phyloP scores from a whole-genome alignment of 2,113 vertebrate genomes.

The Orthochromis indermauri region DNA sequence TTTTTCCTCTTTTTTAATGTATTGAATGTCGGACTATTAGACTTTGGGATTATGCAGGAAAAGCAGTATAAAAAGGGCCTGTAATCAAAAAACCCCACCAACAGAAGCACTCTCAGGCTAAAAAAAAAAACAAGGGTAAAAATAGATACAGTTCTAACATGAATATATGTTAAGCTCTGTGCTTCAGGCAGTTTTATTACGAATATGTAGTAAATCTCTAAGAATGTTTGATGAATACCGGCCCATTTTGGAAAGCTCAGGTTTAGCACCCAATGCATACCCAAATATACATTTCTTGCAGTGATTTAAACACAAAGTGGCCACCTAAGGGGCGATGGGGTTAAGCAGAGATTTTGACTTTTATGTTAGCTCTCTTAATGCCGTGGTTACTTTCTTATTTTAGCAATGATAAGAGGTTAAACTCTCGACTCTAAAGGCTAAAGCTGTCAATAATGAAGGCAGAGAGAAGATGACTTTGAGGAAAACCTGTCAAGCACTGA shows the following conservation, averaged over 20 bases:
- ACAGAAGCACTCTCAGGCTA: conserved; percentile 6
- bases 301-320: neutral
- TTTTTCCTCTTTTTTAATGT: neutral
- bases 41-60: conserved; percentile 39
- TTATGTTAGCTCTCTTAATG: neutral
- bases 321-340: neutral
- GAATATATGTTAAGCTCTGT: conserved; percentile 21
- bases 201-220: conserved; percentile 12
- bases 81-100: conserved; percentile 29
- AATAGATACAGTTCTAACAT: conserved; percentile 19
- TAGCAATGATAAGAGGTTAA: neutral
- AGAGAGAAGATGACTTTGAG: neutral
- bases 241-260: neutral
- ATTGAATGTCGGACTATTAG: conserved; percentile 48
- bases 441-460: neutral
- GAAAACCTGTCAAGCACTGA: neutral
- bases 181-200: conserved; percentile 7
- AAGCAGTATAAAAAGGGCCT: conserved; percentile 35
- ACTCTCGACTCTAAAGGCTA: neutral
- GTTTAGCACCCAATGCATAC: neutral
- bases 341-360: neutral
- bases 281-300: neutral
- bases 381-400: neutral
- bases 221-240: conserved; percentile 21
- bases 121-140: conserved; percentile 3